Conservation (phyloP, 2,113 vertebrate species). For the Carassius carassius region DNA sequence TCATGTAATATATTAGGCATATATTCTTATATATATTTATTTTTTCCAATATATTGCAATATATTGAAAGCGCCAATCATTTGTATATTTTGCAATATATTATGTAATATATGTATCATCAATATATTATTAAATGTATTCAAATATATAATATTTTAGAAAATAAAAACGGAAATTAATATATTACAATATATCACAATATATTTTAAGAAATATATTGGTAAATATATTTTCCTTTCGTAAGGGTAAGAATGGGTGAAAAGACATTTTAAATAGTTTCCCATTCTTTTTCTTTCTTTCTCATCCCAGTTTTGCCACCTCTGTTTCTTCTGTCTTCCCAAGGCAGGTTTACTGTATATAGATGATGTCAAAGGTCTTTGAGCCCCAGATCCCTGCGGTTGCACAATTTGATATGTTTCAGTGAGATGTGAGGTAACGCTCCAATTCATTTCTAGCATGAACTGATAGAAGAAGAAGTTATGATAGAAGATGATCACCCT, state of each 20-base stretch:
- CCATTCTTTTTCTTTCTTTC: background rate
- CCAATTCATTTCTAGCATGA: constrained; percentile 15
- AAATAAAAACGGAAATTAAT: too few relatives aligned
- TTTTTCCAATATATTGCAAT: too few relatives aligned
- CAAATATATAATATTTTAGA: too few relatives aligned
- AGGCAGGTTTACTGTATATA: background rate
- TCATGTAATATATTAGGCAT: too few relatives aligned
- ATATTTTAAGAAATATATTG: too few relatives aligned
- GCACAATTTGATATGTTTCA: constrained; percentile 23
- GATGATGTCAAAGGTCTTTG: constrained; percentile 9
- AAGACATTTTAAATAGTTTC: background rate
- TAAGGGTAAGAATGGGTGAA: background rate
- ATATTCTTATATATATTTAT: too few relatives aligned
- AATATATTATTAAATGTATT: too few relatives aligned
- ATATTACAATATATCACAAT: too few relatives aligned
- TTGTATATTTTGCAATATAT: too few relatives aligned
- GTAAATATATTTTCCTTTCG: too few relatives aligned
- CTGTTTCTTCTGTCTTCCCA: background rate
- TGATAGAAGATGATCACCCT: background rate
- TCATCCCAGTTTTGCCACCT: constrained; percentile 31
- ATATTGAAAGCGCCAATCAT: too few relatives aligned
- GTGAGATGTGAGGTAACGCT: constrained; percentile 21
- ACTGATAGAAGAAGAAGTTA: constrained; percentile 1
- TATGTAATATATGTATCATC: too few relatives aligned
- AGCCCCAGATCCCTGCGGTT: background rate